phyloP scores from a whole-genome alignment of 2,797 vertebrate genomes.

The Anguilla marmorata region DNA sequence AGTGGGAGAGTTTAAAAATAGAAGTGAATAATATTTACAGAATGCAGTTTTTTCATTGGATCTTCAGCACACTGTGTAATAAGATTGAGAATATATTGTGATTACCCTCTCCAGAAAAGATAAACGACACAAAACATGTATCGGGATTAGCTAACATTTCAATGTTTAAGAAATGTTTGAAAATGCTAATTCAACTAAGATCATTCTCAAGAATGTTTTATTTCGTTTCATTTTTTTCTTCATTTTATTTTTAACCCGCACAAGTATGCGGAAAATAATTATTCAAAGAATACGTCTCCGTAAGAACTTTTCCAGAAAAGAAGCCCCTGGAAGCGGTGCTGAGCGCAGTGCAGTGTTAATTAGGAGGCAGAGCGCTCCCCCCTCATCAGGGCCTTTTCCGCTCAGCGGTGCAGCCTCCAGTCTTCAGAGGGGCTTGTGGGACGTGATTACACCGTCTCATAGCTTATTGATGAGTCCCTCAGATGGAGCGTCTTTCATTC shows the following conservation, averaged over 20 bases:
- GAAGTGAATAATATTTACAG: no score
- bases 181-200: neutral
- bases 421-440: constrained; percentile 12
- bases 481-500: constrained; percentile 20
- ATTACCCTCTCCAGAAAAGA: neutral
- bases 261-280: neutral
- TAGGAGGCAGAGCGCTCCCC: neutral
- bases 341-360: constrained; percentile 21
- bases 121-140: neutral
- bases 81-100: no score
- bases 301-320: neutral
- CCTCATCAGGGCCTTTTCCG: constrained; percentile 28
- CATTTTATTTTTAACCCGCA: neutral
- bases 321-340: neutral
- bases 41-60: no score
- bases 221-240: neutral
- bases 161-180: no score
- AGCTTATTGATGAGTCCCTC: constrained; percentile 28
- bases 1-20: no score
- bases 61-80: no score
- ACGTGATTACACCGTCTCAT: constrained; percentile 18
- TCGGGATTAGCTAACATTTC: neutral
- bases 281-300: neutral
- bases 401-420: constrained; percentile 18
- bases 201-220: neutral